Base-by-base conservation (phyloP, 30 jellyfish, hydroid and myxozoan genomes). In the Hydractinia symbiolongicarpus region DNA sequence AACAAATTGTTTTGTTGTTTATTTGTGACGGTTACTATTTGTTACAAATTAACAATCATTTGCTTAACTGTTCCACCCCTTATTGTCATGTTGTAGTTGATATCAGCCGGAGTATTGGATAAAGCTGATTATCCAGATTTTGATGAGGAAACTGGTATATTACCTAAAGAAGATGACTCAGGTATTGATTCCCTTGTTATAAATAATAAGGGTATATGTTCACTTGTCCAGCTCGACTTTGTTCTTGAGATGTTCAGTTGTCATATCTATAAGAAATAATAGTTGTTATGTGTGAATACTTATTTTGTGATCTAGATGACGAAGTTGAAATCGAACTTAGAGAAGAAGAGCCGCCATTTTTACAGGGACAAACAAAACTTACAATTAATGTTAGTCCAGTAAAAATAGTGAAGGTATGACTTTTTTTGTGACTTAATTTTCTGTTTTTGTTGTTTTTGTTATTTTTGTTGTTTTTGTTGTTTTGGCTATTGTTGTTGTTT, bases 91-190 rank as follows among this genome's bases (percentile, higher is more conserved):
- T 30, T 86, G 54, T 83, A 93, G 97, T 79, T 94, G 5, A 94
- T 94, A 53, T 66, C 99, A 4, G 99, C 99, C 44, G 99, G 99
- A n/a, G 99, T 94, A 9, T 84, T 94, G 61, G 95, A 94, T 66
- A 82, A 90, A 20, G 83, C 97, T 55, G 99, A 94, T 50, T 90
- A 94, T 67, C 99, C 99, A 30, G 99, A 94, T 74, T 94, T 88
- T 53, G 99, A 94, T 73, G 99, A 94, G 71, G 99, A 94, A 72
- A 89, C 98, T n/a, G 99, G 99, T 49, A 88, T 88, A 55, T 74
- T 94, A 54, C 99, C 97, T 6, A 89, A 89, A 73, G 96, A 94
- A 15, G 95, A 88, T 70, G 97, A 94, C 71, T 89, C 96, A 52
- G 98, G 98, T 93, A 21, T 9, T 81, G 16, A 55, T 55, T 21